Conservation (phyloP, 2,888 invertebrate genomes). For the Tiphia femorata region DNA sequence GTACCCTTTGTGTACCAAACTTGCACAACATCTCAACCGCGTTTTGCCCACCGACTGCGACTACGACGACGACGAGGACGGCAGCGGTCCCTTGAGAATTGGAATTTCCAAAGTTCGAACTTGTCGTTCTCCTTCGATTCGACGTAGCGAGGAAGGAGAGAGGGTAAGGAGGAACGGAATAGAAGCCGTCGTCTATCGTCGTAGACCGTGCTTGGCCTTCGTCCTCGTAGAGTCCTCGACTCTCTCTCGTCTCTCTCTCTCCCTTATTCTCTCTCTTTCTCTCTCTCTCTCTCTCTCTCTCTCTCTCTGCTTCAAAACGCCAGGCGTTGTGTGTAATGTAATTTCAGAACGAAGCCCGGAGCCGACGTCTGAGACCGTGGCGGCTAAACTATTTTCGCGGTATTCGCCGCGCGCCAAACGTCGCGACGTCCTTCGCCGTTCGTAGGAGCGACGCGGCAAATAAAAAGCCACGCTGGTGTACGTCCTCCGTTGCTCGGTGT, state of each 20-base stretch:
- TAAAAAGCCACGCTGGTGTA: no score
- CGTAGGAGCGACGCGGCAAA: constrained; percentile 1
- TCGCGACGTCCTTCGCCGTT: background rate
- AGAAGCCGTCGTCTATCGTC: background rate
- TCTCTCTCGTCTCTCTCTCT: background rate
- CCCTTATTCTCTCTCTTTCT: background rate
- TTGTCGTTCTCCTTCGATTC: constrained; percentile 1
- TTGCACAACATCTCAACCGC: background rate
- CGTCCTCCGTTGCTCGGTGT: no score
- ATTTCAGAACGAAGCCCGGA: constrained; percentile 4
- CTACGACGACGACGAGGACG: no score
- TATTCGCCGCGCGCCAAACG: background rate
- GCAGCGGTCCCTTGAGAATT: background rate
- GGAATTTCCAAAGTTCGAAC: background rate
- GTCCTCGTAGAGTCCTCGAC: background rate
- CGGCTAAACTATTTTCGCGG: background rate
- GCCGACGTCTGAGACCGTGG: background rate
- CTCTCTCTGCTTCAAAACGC: constrained; percentile 6
- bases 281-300: background rate
- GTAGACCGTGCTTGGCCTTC: background rate
- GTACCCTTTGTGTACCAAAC: background rate
- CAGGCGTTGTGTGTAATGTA: constrained; percentile 2
- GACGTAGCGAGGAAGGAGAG: no score
- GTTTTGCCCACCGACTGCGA: no score
- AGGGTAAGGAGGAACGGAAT: no score